A percentile compares a stretch with the other conserved stretches of the same genome.
phyloP scores from a whole-genome alignment of 2,888 invertebrate genomes.

The Andrena hattorfiana region DNA sequence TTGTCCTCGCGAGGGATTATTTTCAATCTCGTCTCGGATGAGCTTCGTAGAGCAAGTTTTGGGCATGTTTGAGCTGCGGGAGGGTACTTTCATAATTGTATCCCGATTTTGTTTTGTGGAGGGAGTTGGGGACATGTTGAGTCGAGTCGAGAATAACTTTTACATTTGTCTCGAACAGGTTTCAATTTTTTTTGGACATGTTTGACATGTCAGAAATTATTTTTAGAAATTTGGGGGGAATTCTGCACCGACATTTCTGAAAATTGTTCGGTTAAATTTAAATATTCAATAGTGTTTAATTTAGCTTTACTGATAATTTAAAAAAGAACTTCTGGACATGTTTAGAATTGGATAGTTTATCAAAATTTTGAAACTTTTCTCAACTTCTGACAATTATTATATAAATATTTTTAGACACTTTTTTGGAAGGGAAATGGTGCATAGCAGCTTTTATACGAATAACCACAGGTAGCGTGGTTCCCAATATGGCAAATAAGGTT shows the following conservation, averaged over 20 bases:
- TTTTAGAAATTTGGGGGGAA: neutral
- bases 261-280: too few species aligned
- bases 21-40: slow-evolving; percentile 14
- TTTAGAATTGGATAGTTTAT: neutral
- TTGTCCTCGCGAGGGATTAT: slow-evolving; percentile 7
- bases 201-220: neutral
- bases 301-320: too few species aligned
- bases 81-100: neutral
- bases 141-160: too few species aligned
- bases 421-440: too few species aligned
- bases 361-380: neutral
- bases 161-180: too few species aligned
- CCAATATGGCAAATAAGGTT: neutral
- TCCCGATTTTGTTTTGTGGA: neutral
- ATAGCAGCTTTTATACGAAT: too few species aligned
- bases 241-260: too few species aligned
- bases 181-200: neutral
- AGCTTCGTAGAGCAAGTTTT: neutral
- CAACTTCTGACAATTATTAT: neutral
- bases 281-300: too few species aligned
- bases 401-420: too few species aligned
- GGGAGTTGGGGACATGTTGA: neutral
- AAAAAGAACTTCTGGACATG: too few species aligned
- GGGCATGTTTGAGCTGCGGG: neutral
- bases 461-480: neutral